Evolutionary conservation across 2,113 vertebrate species (phyloP), one percentile per base, ranked within the genome.

Genomic region (Eptatretus burgeri): DNA sequence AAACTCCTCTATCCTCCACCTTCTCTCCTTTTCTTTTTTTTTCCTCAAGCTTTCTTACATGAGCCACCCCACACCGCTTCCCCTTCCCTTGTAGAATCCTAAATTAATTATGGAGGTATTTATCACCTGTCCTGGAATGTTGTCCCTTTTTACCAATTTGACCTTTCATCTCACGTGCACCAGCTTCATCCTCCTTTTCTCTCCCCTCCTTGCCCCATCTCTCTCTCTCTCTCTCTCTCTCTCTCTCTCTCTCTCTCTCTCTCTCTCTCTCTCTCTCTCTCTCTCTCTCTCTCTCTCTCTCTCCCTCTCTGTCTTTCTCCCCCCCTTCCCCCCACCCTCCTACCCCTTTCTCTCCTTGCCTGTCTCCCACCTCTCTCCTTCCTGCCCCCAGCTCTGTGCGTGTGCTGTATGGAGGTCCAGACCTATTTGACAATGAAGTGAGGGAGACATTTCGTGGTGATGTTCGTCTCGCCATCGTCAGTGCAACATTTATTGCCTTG

Each of bases 361-460:
- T 49, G 51, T 8, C 8, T 14, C 11, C 52, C 53, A 13, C 16
- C 17, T 67, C 49, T 63, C 27, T 66, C 49, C 65, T 49, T 66
- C 51, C 68, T 11, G 50, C 41, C 27, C 49, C 51, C 70, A 96
- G 91, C 72, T 83, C 93, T 74, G 85, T 95, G 64, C 86, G 89
- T 72, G 88, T 96, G 63, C 75, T 96, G 5, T 96, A 89, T 0
- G 91, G 91, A 1, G 91, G 88, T 1, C 93, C 86, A 0, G 91
- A 96, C 74, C 76, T 96, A 68, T 96, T 96, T 66, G 88, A 96
- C 62, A 80, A 91, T 1, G 91, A 96, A 75, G 91, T 96, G 66
- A 79, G 91, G 66, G 81, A 76, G 68, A 96, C 85, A 49, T 96
- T 96, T 77, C 80, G 88, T 74, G 91, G 82, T 0, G 91, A 95